Base-by-base conservation (phyloP, 2,888 invertebrate species). In the Poecilus cupreus region DNA sequence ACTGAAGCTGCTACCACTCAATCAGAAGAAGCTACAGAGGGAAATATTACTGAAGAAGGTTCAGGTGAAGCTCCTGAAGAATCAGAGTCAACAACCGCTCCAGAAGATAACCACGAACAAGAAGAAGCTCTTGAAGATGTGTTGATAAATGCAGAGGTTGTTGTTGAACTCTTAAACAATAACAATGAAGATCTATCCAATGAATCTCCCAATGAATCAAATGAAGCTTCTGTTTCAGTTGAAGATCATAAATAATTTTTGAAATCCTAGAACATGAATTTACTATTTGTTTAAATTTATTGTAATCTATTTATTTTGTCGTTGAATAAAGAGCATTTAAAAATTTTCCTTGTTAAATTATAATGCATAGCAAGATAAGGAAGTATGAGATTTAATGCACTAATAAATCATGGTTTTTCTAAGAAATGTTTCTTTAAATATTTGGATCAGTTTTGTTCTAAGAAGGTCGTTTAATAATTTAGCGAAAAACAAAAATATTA, bases 261-360 rank as follows among this genome's bases (percentile, higher is more conserved):
- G 32, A 20, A 3, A 18, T 2, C 10, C 3, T 68, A 6, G 26
- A 60, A 26, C 11, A 22, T 32, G 16, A 18, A 37, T 68, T 1
- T 32, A 32, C 6, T 32, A 32, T 32, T 13, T 18, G 18, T 13
- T 43, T 43, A 13, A n/a, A 2, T 2, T 2, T 18, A 51, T 2
- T 68, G 37, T 68, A 64, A 32, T 68, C 37, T 32, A 32, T 68
- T 10, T 68, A 37, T 37, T 0, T 37, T 18, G 18, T 13, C 51
- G 18, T 51, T 51, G 16, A 68, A 68, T 68, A 68, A 39, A 68
- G 37, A 32, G 64, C 64, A 64, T 68, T 18, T 37, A 10, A 68
- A 68, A 68, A 68, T 32, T 32, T 32, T 3, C 8, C 5, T 32
- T 32, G 4, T 32, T 32, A 32, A n/a, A n/a, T n/a, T n/a, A n/a